phyloP scores from a whole-genome alignment of 1,140 invertebrate genomes.

The Chlorops oryzae region DNA sequence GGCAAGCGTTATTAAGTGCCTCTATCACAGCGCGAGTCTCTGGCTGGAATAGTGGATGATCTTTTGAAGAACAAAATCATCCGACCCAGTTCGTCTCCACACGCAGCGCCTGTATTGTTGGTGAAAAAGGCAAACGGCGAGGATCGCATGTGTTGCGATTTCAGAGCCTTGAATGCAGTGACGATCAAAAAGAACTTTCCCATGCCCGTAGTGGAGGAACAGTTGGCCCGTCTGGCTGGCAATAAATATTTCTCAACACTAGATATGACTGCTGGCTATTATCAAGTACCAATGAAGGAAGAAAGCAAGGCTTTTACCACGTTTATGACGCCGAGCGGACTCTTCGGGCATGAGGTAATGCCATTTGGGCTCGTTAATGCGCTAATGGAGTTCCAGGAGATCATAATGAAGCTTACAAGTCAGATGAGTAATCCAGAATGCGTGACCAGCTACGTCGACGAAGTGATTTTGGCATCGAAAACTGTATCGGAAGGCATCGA shows the following conservation, averaged over 20 bases:
- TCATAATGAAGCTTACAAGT: conserved; percentile 47
- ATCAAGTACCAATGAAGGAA: conserved; percentile 8
- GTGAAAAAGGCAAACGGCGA: conserved; percentile 48
- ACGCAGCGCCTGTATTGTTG: conserved; percentile 49
- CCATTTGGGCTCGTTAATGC: conserved; percentile 51
- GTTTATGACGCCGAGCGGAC: conserved; percentile 22
- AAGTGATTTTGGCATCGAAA: conserved; percentile 14
- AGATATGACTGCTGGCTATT: conserved; percentile 3
- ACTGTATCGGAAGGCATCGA: conserved; percentile 19
- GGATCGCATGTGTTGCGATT: conserved; percentile 26
- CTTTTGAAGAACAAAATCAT: conserved; percentile 33
- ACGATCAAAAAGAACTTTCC: conserved; percentile 2
- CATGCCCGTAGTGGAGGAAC: conserved; percentile 4
- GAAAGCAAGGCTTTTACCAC: conserved; percentile 12
- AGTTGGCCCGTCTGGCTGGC: conserved; percentile 1
- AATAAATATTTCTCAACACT: conserved; percentile 2
- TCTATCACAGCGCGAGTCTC: conserved; percentile 9
- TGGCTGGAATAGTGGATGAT: conserved; percentile 15
- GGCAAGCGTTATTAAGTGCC: conserved; percentile 18
- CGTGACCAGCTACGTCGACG: conserved; percentile 16
- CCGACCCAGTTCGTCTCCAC: conserved; percentile 41
- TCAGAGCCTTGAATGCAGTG: conserved; percentile 18
- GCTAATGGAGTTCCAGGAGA: conserved; percentile 21
- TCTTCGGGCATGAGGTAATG: conserved; percentile 40
- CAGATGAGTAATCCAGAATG: conserved; percentile 13